Evolutionary conservation across 37 sponge, comb jelly and placozoan species (phyloP), one percentile per base, ranked within the genome.

Genomic region (Spongilla lacustris): DNA sequence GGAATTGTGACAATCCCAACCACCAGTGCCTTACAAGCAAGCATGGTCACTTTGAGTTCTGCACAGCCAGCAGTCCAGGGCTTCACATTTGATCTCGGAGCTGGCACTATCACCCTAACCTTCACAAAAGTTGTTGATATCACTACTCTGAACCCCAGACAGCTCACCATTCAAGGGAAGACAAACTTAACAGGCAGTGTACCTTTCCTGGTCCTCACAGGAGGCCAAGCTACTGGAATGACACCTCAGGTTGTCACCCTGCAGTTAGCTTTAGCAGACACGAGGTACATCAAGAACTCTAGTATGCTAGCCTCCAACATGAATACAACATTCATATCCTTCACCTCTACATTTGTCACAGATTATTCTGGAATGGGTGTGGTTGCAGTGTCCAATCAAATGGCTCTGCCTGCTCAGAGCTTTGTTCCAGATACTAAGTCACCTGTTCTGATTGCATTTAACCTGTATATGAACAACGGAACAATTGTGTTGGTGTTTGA

Each of bases 61-160:
- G 88, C 85, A 21, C 71, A 82, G 33, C 91, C 93, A 14, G 32
- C 66, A 22, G 83, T 91, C 1, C 27, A 34, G n/a, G 48, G 71
- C 5, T 85, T 67, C 35, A 87, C 83, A 13, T 85, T 93, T 31
- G 69, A 70, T 71, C 72, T 95, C 8, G 87, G 83, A 66, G 66
- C 37, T 4, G 89, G 89, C 4, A 88, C 89, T 13, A 71, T 95
- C 41, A 83, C 77, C 3, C 87, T 95, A 25, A 84, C 86, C n/a
- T 95, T 95, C 78, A 70, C 92, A 33, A 92, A 91, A 50, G 92
- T 90, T 13, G 86, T 96, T 34, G 83, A 96, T 78, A 32, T 85
- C 32, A 49, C 86, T 17, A 89, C 89, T 31, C 12, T 96, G 21
- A 76, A 91, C 68, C 80, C 93, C 27, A 82, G 74, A 21, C 86